Evolutionary conservation across 2,888 invertebrate genomes (phyloP), one percentile per base, ranked within the genome.

Genomic region (Agapostemon virescens): DNA sequence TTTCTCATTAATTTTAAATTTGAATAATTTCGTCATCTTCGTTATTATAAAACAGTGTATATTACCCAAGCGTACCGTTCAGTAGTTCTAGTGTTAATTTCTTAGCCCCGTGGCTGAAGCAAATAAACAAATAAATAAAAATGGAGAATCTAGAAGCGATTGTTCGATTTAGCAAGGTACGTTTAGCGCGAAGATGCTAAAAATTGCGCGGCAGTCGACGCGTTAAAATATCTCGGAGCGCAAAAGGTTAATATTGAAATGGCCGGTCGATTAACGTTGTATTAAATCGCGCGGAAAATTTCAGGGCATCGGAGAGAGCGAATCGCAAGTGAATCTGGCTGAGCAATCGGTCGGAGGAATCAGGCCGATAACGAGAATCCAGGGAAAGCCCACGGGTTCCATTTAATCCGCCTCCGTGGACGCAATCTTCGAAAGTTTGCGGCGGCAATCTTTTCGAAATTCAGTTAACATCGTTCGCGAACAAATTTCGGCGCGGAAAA

Each of bases 401-500:
- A 23, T 64, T 36, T 42, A 42, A 36, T 63, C 61, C 52, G 30
- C 38, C 63, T 11, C 1, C 17, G 33, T 7, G 33, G 15, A 26
- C 26, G 26, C 30, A 69, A 64, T 58, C 49, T 52, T 26, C 49
- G n/a, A 26, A 40, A 45, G 55, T 69, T 45, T 36, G 2, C 13
- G 15, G 36, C 63, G 20, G 69, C 70, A 75, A 73, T 77, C 74
- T 77, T 73, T 55, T 52, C 45, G 72, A 64, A 67, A 84, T 79
- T 66, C 68, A 17, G 15, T 52, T 58, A 55, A 72, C 73, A 49
- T 42, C 55, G 20, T 67, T 63, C 63, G 20, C 30, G 15, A 55
- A 45, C 52, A 49, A 84, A 74, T 83, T 76, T 64, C 73, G 52
- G 61, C 63, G 64, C 23, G 69, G 84, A 52, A 81, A 81, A 70